phyloP scores from a whole-genome alignment of 2,888 invertebrate species.

The Sthenelais limicola region DNA sequence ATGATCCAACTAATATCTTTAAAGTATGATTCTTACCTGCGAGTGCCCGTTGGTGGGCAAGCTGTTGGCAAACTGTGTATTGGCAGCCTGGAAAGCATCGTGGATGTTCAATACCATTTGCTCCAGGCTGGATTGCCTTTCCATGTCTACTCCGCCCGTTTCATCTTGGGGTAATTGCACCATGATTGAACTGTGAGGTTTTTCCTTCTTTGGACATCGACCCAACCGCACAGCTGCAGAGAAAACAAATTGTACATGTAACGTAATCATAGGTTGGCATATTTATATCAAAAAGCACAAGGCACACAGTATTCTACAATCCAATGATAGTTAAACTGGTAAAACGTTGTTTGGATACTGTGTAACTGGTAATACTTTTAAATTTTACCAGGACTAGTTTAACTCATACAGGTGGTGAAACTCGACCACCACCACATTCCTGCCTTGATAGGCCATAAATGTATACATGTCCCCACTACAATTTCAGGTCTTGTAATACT shows the following conservation, averaged over 20 bases:
- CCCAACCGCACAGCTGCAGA: conserved; percentile 63
- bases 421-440: too few relatives aligned
- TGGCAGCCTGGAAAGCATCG: conserved; percentile 56
- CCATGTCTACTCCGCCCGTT: conserved; percentile 59
- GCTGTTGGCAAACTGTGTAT: conserved; percentile 21
- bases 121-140: conserved; percentile 63
- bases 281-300: conserved; percentile 33
- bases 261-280: conserved; percentile 17
- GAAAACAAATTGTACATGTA: neutral
- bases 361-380: too few relatives aligned
- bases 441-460: too few relatives aligned
- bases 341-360: too few relatives aligned
- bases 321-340: too few relatives aligned
- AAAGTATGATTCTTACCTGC: too few relatives aligned
- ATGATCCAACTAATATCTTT: too few relatives aligned
- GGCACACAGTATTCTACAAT: too few relatives aligned
- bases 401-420: too few relatives aligned
- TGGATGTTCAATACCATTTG: conserved; percentile 67
- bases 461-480: too few relatives aligned
- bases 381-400: too few relatives aligned
- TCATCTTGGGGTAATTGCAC: conserved; percentile 62
- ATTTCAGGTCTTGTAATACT: too few relatives aligned
- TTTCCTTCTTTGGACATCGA: conserved; percentile 65
- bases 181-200: conserved; percentile 61
- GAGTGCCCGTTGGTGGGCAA: conserved; percentile 23